A percentile compares a stretch with the other conserved stretches of the same genome.
These are phyloP conservation scores for Psophia crepitans DNA, from an alignment of 2,113 vertebrate genomes.

Conservation along the genomic window DNA sequence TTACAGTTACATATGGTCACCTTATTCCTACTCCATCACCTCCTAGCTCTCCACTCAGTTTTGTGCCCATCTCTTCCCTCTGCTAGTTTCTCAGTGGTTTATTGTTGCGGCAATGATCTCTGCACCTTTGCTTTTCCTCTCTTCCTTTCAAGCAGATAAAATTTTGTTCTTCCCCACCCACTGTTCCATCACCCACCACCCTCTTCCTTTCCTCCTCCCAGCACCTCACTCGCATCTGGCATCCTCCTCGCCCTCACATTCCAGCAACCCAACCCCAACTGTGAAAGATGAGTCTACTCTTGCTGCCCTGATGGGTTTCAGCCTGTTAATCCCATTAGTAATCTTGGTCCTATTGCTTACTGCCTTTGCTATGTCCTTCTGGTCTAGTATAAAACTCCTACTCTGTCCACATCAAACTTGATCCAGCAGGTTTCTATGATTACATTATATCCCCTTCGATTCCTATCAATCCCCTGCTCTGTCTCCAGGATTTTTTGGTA, in stretches of 20 bases:
- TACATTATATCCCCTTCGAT: not conserved
- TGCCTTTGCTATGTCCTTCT: not conserved
- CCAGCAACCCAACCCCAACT: not conserved
- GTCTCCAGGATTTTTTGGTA: not conserved
- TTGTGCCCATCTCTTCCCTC: not conserved
- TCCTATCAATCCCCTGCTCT: not conserved
- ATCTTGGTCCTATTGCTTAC: not conserved
- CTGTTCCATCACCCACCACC: not conserved
- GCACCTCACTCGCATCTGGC: not conserved
- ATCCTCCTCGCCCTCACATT: not conserved
- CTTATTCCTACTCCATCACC: not conserved
- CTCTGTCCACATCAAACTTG: not conserved
- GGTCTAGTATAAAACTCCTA: not conserved
- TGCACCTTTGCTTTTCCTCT: not conserved
- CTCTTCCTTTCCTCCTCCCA: not conserved
- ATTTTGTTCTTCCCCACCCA: not conserved
- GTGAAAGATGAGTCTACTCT: not conserved
- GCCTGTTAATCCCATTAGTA: not conserved
- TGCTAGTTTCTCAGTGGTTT: not conserved
- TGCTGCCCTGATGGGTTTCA: not conserved
- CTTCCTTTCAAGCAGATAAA: conserved; percentile 2
- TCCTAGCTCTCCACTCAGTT: not conserved
- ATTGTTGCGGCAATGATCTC: not conserved
- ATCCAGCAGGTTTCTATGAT: not conserved
- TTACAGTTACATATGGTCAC: not conserved